Evolutionary conservation across 1,140 invertebrate species (phyloP), one percentile per base, ranked within the genome.

Genomic region (Drosophila nigromelanica): DNA sequence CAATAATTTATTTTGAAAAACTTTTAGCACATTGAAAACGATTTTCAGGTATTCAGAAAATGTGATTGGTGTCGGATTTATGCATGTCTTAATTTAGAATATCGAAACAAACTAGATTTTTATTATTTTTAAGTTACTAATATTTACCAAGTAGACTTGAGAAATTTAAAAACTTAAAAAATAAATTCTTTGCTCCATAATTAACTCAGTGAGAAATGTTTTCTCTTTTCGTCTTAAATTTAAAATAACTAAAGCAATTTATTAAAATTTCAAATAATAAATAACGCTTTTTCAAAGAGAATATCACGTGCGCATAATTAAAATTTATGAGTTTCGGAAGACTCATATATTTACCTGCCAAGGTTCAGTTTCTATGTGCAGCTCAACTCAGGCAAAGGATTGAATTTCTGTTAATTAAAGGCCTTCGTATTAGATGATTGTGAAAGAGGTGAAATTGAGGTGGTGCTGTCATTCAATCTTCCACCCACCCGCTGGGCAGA

Each of bases 381-480:
- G 24, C 27, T 30, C 3, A 12, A 0, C 37, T 60, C 10, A 61
- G 58, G 30, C 21, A 14, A 27, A 18, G 24, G 47, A 52, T 67
- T 72, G 69, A 66, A 15, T 67, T 67, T 66, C 62, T 14, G 33
- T 54, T 59, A 72, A 67, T 47, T 59, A 52, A 59, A 67, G 24
- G 47, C 15, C 18, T 51, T 45, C 24, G 52, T 30, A 59, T 72
- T 72, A 45, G 62, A 51, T 42, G 11, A 43, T 66, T 73, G 70
- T 18, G 27, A 18, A 50, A 7, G 54, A 73, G 63, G 21, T 60
- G 24, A 40, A 33, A 18, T 59, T 47, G 40, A 68, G 64, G 43
- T 75, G 68, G 54, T 42, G 47, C 40, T 67, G 71, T 73, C 64
- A 72, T 64, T 75, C 68, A 72, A 62, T 75, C 54, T 45, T 5